These are phyloP conservation scores for Zosterops lateralis DNA, from an alignment of 2,113 vertebrate species.

Conservation along the genomic window DNA sequence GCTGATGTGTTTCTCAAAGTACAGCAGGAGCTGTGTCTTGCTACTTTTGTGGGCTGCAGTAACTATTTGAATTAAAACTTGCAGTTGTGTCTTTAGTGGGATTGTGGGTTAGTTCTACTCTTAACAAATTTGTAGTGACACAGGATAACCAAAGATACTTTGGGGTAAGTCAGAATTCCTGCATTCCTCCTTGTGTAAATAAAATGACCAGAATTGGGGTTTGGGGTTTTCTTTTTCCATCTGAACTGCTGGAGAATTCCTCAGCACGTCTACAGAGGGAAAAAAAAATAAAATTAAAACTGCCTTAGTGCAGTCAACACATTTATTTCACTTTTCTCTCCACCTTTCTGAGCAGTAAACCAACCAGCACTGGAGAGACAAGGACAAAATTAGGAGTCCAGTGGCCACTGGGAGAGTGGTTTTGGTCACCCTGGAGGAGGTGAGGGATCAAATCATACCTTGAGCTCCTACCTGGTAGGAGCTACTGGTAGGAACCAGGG, in stretches of 20 bases:
- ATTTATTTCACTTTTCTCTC: background rate
- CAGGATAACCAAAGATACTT: background rate
- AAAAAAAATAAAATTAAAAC: background rate
- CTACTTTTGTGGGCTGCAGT: background rate
- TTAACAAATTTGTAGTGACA: background rate
- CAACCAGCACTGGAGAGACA: background rate
- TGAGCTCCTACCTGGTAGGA: background rate
- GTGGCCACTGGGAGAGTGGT: background rate
- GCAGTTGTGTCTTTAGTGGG: background rate
- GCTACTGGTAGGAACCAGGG: background rate
- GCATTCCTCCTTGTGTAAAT: background rate
- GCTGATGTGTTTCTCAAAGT: background rate
- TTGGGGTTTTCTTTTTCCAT: slow-evolving; percentile 16
- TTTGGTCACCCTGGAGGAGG: background rate
- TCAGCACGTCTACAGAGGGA: background rate
- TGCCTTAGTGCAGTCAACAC: background rate
- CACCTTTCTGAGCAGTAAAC: background rate
- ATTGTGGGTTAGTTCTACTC: background rate
- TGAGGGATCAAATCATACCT: fast-evolving
- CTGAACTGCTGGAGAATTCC: background rate
- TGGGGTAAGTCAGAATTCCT: background rate
- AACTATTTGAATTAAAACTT: background rate
- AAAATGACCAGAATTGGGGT: background rate
- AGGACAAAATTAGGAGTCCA: background rate
- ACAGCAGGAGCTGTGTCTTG: background rate